Evolutionary conservation across 1,140 invertebrate genomes (phyloP).

Genomic region (Drosophila albomicans): DNA sequence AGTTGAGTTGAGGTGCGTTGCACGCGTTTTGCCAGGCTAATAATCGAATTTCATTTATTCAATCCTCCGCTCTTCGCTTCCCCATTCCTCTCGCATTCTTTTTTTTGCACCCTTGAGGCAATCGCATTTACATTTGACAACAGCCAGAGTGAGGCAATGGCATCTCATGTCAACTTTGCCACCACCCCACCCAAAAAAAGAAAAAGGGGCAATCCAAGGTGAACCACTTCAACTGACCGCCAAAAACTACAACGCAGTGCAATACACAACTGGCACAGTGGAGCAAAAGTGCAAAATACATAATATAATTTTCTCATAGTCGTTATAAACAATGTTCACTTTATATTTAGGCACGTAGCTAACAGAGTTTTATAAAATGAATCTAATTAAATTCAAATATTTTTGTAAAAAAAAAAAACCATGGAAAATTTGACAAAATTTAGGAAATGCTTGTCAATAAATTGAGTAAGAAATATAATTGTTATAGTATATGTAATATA

Average conservation of each 20-base stretch:
- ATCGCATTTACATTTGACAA: constrained; percentile 2
- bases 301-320: too few relatives aligned
- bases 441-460: too few relatives aligned
- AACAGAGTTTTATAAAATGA: too few relatives aligned
- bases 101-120: constrained; percentile 22
- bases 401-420: too few relatives aligned
- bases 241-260: constrained; percentile 48
- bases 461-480: too few relatives aligned
- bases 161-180: constrained; percentile 9
- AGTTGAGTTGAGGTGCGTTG: background rate
- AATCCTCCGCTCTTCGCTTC: background rate
- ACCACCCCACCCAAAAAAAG: too few relatives aligned
- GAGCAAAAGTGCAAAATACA: background rate
- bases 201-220: constrained; percentile 6
- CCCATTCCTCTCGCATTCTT: background rate
- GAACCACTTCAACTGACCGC: constrained; percentile 53
- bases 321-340: too few relatives aligned
- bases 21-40: constrained; percentile 44
- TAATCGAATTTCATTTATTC: constrained; percentile 64
- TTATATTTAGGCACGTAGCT: too few relatives aligned
- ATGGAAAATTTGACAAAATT: too few relatives aligned
- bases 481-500: too few relatives aligned
- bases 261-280: constrained; percentile 4
- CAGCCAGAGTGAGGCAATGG: background rate
- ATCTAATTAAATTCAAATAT: too few relatives aligned